Evolutionary conservation across 2,797 vertebrate genomes (phyloP), one percentile per base, ranked within the genome.

Genomic region (Chelonia mydas): DNA sequence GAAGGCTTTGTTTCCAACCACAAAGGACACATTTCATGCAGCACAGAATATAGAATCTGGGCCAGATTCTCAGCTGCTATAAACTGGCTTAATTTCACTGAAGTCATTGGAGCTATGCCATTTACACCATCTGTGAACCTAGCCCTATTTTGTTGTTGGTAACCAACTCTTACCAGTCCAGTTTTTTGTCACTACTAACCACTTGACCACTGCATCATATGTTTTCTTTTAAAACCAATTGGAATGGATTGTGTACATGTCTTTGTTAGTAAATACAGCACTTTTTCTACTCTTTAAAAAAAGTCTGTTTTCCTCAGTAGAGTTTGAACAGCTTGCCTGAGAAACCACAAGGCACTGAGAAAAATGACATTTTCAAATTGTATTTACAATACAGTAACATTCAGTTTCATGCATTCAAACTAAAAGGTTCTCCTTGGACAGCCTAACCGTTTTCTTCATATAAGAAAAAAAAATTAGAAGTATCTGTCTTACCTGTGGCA

Each of bases 371-470:
- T 92, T 91, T 2, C 45, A 86, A 79, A 81, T 72, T 27, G 31
- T 81, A 87, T 89, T 92, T 89, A 87, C 86, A 93, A 76, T 51
- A 33, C 37, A 8, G 37, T 87, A 74, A 93, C 19, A 17, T 89
- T 81, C 90, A 85, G 7, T 74, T 95, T 93, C 53, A 54, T 81
- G 68, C 80, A 65, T n/a, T 89, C 27, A 77, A 83, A n/a, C 77
- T 72, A 91, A 84, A 93, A 93, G 95, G 76, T 76, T 92, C 83
- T 79, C 92, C 91, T 87, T 78, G 79, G 89, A 55, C 89, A 92
- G 81, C 81, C 93, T 93, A 93, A 93, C 87, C 92, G 85, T 89
- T 89, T 93, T 97, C 88, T 96, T 88, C 50, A 92, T 50, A 91
- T 87, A 85, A 84, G 50, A 41, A 37, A 84, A 47, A 86, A 15